A percentile compares a stretch with the other conserved stretches of the same genome.
Evolutionary conservation across 2,888 invertebrate species (phyloP).

Genomic region (Noctua comes): DNA sequence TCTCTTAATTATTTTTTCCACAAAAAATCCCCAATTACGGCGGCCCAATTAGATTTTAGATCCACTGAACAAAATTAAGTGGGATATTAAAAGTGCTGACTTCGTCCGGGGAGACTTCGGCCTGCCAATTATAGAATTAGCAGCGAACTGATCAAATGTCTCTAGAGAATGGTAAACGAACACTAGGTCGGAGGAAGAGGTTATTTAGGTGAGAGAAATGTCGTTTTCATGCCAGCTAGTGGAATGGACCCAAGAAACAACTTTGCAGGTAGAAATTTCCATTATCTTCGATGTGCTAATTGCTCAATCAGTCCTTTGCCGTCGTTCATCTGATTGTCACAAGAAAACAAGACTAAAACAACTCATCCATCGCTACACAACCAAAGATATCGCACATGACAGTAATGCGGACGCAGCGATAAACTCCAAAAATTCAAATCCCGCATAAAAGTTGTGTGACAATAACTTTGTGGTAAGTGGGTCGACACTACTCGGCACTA

Average conservation of each 20-base stretch:
- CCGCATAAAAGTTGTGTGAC: slow-evolving; percentile 70
- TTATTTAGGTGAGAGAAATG: not conserved
- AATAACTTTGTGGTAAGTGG: slow-evolving; percentile 71
- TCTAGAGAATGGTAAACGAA: slow-evolving; percentile 46
- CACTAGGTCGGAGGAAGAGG: not conserved
- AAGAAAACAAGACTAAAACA: not conserved
- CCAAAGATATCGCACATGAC: slow-evolving; percentile 7
- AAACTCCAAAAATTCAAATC: slow-evolving; percentile 58
- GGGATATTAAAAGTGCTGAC: slow-evolving; percentile 64
- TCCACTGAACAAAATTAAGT: slow-evolving; percentile 54
- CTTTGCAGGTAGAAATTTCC: not conserved
- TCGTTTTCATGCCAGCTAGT: not conserved
- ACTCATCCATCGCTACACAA: slow-evolving; percentile 6
- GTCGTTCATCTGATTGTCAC: not conserved
- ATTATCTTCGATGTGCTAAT: not conserved
- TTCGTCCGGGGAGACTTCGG: slow-evolving; percentile 47
- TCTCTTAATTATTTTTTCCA: slow-evolving; percentile 45
- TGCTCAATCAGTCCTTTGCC: not conserved
- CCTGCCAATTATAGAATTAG: slow-evolving; percentile 64
- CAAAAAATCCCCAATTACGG: slow-evolving; percentile 52
- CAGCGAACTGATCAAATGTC: slow-evolving; percentile 53
- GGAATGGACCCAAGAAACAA: not conserved
- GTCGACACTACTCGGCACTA: slow-evolving; percentile 66
- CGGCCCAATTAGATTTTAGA: slow-evolving; percentile 57
- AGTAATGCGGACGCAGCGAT: slow-evolving; percentile 39